phyloP scores from a whole-genome alignment of 2,797 vertebrate species.

The Sebastes hopkinsi region DNA sequence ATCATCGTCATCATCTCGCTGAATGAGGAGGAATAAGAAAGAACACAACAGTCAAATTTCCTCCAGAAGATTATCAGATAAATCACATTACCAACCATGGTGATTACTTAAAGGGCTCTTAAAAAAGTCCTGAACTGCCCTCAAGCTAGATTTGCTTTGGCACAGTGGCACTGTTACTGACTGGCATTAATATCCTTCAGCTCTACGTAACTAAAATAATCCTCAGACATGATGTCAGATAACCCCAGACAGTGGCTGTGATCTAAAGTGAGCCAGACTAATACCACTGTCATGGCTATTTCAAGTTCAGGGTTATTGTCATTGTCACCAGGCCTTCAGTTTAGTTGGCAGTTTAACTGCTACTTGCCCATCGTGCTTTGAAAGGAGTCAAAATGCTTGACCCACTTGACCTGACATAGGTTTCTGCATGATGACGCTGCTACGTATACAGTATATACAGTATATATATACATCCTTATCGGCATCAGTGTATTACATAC shows the following conservation, averaged over 20 bases:
- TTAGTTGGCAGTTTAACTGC: background rate
- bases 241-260: background rate
- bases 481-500: too few relatives aligned
- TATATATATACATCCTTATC: too few relatives aligned
- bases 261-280: constrained; percentile 30
- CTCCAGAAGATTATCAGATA: background rate
- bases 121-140: background rate
- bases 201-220: constrained; percentile 37
- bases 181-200: background rate
- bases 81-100: background rate
- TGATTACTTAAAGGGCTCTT: background rate
- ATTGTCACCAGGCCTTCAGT: background rate
- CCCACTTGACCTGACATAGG: too few relatives aligned
- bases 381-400: too few relatives aligned
- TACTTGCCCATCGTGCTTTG: background rate
- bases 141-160: background rate
- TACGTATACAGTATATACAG: too few relatives aligned
- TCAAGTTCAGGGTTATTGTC: background rate
- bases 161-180: background rate
- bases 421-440: too few relatives aligned
- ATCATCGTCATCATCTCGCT: constrained; percentile 30
- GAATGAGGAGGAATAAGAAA: background rate
- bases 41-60: background rate
- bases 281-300: constrained; percentile 2
- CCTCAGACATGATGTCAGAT: constrained; percentile 26